Conservation (phyloP, 2,797 vertebrate species). For the Adelosebastes latens region DNA sequence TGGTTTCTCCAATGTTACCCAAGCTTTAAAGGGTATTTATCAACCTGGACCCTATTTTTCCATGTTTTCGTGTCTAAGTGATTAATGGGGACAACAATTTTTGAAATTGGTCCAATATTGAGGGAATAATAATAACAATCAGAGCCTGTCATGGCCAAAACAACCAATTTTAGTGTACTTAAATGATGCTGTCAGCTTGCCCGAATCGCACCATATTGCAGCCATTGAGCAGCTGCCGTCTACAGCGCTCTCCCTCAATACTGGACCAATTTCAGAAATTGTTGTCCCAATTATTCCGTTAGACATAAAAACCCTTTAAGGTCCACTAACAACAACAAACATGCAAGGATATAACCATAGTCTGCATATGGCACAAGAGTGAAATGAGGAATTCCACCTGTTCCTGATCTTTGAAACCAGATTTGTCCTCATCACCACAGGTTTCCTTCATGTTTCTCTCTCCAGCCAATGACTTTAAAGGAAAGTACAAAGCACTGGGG, state of each 20-base stretch:
- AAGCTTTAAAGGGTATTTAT: too few relatives aligned
- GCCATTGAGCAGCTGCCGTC: accelerated
- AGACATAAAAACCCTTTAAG: background rate
- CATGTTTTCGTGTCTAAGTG: too few relatives aligned
- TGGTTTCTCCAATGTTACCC: too few relatives aligned
- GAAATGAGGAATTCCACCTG: background rate
- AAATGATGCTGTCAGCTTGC: background rate
- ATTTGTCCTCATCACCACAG: background rate
- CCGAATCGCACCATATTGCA: too few relatives aligned
- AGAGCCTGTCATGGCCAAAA: background rate
- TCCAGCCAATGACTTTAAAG: background rate
- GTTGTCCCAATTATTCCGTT: background rate
- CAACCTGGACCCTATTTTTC: too few relatives aligned
- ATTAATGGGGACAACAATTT: too few relatives aligned
- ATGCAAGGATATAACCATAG: background rate
- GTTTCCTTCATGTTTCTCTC: background rate
- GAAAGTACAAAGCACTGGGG: background rate
- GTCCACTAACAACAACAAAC: background rate
- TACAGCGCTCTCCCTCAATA: background rate
- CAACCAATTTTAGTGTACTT: background rate
- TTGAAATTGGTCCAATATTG: too few relatives aligned
- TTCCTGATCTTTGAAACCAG: background rate
- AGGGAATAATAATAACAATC: too few relatives aligned
- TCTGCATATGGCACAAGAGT: background rate
- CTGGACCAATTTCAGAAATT: background rate